A percentile compares a stretch with the other conserved stretches of the same genome.
Conservation (phyloP, 2,888 invertebrate genomes). For the Ormyrus thymus region DNA sequence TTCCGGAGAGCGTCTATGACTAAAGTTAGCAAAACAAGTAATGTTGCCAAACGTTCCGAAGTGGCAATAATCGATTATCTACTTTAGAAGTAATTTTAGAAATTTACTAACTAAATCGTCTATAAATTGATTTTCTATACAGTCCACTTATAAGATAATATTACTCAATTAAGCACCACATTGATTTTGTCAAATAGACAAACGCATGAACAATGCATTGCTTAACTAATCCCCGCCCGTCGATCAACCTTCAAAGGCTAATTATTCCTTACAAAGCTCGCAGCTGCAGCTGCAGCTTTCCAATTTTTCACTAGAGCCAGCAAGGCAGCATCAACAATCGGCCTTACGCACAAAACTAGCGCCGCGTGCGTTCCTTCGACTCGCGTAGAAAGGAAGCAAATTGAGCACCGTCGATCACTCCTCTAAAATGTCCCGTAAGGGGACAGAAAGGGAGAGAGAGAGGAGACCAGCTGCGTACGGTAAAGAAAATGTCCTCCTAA, state of each 20-base stretch:
- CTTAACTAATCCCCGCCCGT: too few relatives aligned
- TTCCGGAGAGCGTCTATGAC: too few relatives aligned
- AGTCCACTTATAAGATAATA: neutral
- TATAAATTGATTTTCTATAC: neutral
- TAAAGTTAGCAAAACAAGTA: too few relatives aligned
- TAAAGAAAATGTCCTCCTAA: conserved; percentile 10
- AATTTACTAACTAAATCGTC: conserved; percentile 7
- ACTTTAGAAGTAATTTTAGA: neutral
- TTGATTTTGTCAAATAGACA: neutral
- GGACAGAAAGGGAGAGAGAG: neutral
- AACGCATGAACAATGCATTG: neutral
- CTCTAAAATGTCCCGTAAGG: neutral
- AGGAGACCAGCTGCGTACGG: neutral
- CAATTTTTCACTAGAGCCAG: too few relatives aligned
- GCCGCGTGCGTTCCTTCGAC: neutral
- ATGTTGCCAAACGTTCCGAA: neutral
- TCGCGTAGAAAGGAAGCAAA: neutral
- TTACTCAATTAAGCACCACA: conserved; percentile 7
- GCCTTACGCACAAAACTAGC: too few relatives aligned
- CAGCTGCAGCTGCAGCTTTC: too few relatives aligned
- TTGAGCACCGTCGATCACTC: neutral
- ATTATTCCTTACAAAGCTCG: too few relatives aligned
- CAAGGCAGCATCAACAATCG: too few relatives aligned
- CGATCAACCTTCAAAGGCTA: too few relatives aligned
- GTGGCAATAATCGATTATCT: conserved; percentile 13